These are phyloP conservation scores for Meles meles DNA, from an alignment of 2,113 vertebrate genomes.

Conservation along the genomic window DNA sequence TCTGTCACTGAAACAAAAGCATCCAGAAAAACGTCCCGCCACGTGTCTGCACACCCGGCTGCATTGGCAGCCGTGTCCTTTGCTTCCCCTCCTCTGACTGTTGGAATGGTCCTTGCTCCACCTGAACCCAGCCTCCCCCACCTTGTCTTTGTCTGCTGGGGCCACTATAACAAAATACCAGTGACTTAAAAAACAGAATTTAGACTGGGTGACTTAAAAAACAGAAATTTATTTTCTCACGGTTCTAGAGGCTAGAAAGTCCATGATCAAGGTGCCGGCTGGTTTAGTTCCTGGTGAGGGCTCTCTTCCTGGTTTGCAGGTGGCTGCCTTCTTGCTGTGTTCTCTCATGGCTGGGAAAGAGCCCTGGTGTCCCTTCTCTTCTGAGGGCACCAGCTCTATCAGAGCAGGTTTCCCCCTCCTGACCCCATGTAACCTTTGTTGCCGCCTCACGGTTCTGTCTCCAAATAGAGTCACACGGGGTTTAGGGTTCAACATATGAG, in stretches of 20 bases:
- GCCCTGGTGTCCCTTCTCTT: background rate
- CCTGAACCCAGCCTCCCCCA: background rate
- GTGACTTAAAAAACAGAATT: background rate
- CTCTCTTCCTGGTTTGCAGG: background rate
- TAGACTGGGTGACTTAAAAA: background rate
- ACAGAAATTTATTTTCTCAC: background rate
- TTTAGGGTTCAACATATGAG: background rate
- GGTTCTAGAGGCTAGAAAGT: background rate
- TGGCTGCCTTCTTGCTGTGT: accelerated
- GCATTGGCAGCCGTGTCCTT: accelerated
- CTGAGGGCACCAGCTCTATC: background rate
- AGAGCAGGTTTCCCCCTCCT: background rate
- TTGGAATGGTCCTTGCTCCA: background rate
- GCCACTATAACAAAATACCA: background rate
- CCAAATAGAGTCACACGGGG: background rate
- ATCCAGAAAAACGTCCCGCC: background rate
- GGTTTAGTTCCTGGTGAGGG: background rate
- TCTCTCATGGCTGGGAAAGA: background rate
- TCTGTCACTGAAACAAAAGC: background rate
- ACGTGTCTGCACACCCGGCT: background rate
- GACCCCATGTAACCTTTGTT: background rate
- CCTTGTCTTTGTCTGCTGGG: background rate
- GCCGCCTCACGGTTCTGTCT: background rate
- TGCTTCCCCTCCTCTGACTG: background rate
- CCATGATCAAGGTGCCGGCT: background rate